These are phyloP conservation scores for Chaetops frenatus DNA, from an alignment of 2,113 vertebrate genomes.

Conservation along the genomic window DNA sequence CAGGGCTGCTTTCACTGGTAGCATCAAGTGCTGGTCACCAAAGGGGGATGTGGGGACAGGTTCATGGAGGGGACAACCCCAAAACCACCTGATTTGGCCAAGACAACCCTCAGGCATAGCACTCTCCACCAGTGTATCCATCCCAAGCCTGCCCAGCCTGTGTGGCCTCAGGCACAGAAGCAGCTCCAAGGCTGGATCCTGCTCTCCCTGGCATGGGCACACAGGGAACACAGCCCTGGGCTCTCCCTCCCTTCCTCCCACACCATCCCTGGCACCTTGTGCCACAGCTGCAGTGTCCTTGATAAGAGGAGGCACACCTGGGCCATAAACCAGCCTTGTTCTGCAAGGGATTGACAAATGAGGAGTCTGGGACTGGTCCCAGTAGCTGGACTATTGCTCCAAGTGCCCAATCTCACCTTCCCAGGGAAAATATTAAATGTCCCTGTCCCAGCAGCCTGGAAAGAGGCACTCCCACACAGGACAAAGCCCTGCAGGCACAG, in stretches of 20 bases:
- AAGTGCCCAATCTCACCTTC: not conserved
- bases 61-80: rapidly evolving
- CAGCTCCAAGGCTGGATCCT: not conserved
- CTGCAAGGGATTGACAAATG: not conserved
- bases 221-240: not conserved
- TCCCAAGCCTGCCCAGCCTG: not conserved
- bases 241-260: not conserved
- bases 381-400: not conserved
- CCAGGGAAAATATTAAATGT: not conserved
- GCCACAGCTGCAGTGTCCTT: not conserved
- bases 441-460: not conserved
- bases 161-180: not conserved
- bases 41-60: not conserved
- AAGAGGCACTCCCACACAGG: not conserved
- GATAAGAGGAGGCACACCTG: not conserved
- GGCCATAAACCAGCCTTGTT: not conserved
- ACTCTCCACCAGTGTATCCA: rapidly evolving
- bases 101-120: not conserved
- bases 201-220: not conserved
- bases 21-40: not conserved
- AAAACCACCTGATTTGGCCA: not conserved
- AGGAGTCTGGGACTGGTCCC: not conserved
- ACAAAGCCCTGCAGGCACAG: not conserved
- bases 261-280: not conserved
- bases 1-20: not conserved